Conservation (phyloP, 2,888 invertebrate species). For the Eudasyphora cyanicolor region DNA sequence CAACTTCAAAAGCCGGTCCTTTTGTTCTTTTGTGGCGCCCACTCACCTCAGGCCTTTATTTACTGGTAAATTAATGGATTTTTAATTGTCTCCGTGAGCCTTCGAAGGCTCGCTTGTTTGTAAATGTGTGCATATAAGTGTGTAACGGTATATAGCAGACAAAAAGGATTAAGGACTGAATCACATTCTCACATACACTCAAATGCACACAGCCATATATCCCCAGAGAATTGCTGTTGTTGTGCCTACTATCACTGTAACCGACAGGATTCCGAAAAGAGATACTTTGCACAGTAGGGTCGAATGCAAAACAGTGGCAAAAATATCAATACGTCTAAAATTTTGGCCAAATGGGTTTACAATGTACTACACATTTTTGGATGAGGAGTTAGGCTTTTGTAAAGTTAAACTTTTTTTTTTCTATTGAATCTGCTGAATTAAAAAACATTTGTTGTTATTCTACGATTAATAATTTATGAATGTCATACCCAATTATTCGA, state of each 20-base stretch:
- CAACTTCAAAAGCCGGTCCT: background rate
- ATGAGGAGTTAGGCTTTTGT: too few species aligned
- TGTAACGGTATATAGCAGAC: constrained; percentile 20
- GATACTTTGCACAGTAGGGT: background rate
- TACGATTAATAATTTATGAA: too few species aligned
- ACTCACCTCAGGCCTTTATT: constrained; percentile 42
- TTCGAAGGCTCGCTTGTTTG: background rate
- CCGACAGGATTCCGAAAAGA: constrained; percentile 54
- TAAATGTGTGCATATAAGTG: background rate
- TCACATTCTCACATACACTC: background rate
- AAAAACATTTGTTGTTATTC: too few species aligned
- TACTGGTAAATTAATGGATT: constrained; percentile 75
- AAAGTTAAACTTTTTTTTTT: too few species aligned
- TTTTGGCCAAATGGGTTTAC: too few species aligned
- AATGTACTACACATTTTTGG: too few species aligned
- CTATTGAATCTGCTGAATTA: too few species aligned
- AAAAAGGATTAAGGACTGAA: constrained; percentile 53
- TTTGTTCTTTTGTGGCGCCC: too few species aligned
- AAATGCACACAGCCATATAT: background rate
- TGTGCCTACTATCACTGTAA: constrained; percentile 34
- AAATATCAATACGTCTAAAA: too few species aligned
- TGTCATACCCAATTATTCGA: too few species aligned
- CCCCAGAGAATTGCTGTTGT: background rate
- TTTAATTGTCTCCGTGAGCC: constrained; percentile 73
- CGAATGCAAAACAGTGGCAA: too few species aligned